phyloP scores from a whole-genome alignment of 2,888 invertebrate genomes.

The Hydrotaea diabolus region DNA sequence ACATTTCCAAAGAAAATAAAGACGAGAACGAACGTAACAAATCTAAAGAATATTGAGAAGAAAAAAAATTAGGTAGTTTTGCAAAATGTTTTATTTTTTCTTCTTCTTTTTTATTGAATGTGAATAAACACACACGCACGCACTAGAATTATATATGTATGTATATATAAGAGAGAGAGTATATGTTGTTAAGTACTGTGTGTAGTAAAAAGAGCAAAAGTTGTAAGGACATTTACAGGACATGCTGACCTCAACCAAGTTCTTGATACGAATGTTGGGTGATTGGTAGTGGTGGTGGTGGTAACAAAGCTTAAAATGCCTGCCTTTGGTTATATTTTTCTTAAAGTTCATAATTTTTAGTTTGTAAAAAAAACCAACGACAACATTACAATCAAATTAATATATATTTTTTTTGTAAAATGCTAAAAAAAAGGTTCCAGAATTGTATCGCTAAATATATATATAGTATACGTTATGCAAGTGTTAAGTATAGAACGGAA shows the following conservation, averaged over 20 bases:
- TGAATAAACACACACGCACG: slow-evolving; percentile 14
- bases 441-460: no score
- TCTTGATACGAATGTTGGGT: background rate
- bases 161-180: background rate
- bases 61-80: background rate
- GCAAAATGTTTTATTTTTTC: background rate
- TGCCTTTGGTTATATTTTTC: no score
- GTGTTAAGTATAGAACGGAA: no score
- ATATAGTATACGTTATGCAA: no score
- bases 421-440: no score
- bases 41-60: background rate
- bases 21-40: slow-evolving; percentile 10
- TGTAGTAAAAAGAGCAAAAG: background rate
- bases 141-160: background rate
- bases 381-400: background rate
- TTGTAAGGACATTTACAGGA: slow-evolving; percentile 21
- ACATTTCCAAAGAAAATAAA: slow-evolving; percentile 13
- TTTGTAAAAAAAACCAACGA: background rate
- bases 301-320: background rate
- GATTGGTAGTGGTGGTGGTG: background rate
- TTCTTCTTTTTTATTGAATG: no score
- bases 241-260: slow-evolving; percentile 20
- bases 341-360: background rate
- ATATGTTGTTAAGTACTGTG: background rate
- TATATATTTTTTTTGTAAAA: no score